Evolutionary conservation across 1,140 invertebrate species (phyloP).

Genomic region (Ctenoplectra terminalis): DNA sequence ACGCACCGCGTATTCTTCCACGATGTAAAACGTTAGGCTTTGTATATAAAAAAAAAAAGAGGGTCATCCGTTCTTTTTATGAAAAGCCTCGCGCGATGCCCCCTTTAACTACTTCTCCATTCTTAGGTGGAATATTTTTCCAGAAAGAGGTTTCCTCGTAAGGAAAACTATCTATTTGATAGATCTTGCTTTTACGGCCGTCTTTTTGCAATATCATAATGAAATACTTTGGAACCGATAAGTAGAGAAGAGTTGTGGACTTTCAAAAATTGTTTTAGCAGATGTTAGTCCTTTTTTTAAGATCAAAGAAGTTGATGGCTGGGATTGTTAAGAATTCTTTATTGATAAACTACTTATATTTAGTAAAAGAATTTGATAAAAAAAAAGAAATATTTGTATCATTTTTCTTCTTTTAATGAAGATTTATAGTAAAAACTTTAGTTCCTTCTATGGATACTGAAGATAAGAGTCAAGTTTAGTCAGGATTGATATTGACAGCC

Average conservation of each 20-base stretch:
- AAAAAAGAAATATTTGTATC: too few species aligned
- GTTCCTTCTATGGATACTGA: too few species aligned
- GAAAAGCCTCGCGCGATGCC: constrained; percentile 5
- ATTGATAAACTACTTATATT: too few species aligned
- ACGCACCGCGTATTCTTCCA: neutral
- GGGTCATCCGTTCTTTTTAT: constrained; percentile 26
- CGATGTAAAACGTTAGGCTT: constrained; percentile 31
- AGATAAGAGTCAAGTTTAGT: too few species aligned
- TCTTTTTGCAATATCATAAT: neutral
- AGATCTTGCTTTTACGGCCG: constrained; percentile 4
- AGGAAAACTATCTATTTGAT: neutral
- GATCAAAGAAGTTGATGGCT: too few species aligned
- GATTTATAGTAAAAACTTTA: too few species aligned
- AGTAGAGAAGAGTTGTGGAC: neutral
- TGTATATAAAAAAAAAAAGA: constrained; percentile 29
- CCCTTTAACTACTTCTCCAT: constrained; percentile 17
- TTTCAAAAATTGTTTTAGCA: too few species aligned
- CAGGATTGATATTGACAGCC: too few species aligned
- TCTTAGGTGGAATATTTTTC: constrained; percentile 10
- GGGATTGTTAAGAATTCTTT: too few species aligned
- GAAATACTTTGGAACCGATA: neutral
- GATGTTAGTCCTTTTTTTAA: too few species aligned
- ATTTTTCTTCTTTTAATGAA: too few species aligned
- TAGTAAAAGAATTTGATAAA: too few species aligned
- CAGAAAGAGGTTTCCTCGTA: neutral